A percentile compares a stretch with the other conserved stretches of the same genome.
These are phyloP conservation scores for Cepphus grylle DNA, from an alignment of 2,113 vertebrate species.

Conservation along the genomic window DNA sequence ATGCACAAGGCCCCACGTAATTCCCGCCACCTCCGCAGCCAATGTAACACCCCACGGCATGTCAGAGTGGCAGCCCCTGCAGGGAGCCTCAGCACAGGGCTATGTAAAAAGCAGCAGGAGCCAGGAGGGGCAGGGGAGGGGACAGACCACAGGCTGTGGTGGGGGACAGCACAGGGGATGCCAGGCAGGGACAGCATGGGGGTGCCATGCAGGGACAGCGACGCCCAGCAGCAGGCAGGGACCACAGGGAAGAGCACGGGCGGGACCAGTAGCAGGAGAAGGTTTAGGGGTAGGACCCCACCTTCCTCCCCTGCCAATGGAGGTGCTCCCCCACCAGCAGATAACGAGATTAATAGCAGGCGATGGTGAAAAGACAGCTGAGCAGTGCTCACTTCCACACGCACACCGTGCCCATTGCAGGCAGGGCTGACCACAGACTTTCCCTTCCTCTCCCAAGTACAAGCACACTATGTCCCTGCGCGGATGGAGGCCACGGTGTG, in stretches of 20 bases:
- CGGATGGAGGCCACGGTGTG: fast-evolving
- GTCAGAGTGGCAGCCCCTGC: neutral
- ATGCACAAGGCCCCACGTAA: neutral
- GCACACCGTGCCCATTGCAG: neutral
- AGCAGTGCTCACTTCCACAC: fast-evolving
- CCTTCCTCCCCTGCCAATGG: neutral
- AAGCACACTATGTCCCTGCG: fast-evolving
- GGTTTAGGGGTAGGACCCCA: neutral
- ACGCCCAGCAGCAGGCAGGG: neutral
- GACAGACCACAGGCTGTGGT: neutral
- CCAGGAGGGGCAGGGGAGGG: neutral
- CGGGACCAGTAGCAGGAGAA: neutral
- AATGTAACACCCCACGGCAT: fast-evolving
- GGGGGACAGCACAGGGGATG: no score
- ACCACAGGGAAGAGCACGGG: neutral
- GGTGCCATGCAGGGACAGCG: neutral
- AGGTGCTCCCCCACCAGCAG: neutral
- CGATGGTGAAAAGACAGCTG: fast-evolving
- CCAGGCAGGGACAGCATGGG: fast-evolving
- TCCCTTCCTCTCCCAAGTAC: fast-evolving
- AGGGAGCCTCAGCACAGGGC: fast-evolving
- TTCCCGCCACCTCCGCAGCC: neutral
- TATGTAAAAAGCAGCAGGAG: neutral
- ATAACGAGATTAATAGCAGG: neutral
- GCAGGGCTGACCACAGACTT: neutral